phyloP scores from a whole-genome alignment of 1,140 invertebrate species.

The Meloidogyne chitwoodi region DNA sequence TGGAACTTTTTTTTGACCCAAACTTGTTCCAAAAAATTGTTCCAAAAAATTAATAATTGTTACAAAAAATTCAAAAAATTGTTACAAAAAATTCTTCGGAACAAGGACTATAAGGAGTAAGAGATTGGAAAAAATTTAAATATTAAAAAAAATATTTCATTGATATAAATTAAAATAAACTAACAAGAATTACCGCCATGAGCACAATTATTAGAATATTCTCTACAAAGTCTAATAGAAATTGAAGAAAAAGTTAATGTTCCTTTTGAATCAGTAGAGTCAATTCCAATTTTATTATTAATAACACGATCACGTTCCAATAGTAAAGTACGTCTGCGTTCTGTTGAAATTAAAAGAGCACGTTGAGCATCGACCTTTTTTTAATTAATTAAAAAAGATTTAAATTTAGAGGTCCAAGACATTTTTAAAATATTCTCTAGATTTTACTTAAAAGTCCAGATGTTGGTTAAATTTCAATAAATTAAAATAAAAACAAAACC shows the following conservation, averaged over 20 bases:
- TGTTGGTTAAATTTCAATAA: too few relatives aligned
- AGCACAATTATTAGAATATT: slow-evolving; percentile 25
- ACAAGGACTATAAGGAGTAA: too few relatives aligned
- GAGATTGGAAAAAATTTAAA: too few relatives aligned
- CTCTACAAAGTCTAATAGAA: slow-evolving; percentile 21
- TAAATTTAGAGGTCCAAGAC: background rate
- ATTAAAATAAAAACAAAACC: too few relatives aligned
- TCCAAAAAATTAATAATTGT: too few relatives aligned
- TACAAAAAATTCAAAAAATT: too few relatives aligned
- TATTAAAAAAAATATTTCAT: too few relatives aligned
- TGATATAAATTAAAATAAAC: background rate
- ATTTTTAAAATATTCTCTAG: too few relatives aligned
- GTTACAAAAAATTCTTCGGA: too few relatives aligned
- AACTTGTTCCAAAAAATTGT: too few relatives aligned
- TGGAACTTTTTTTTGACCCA: too few relatives aligned
- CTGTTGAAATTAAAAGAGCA: slow-evolving; percentile 33
- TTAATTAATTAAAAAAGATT: background rate
- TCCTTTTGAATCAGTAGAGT: slow-evolving; percentile 11
- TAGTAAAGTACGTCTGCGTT: slow-evolving; percentile 27
- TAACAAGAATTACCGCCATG: slow-evolving; percentile 15
- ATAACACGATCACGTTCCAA: slow-evolving; percentile 28
- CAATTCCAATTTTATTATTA: background rate
- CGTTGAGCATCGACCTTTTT: slow-evolving; percentile 32
- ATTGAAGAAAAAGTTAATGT: slow-evolving; percentile 32
- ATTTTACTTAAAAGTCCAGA: too few relatives aligned